Base-by-base conservation (phyloP, 2,797 vertebrate genomes). In the Champsocephalus esox region DNA sequence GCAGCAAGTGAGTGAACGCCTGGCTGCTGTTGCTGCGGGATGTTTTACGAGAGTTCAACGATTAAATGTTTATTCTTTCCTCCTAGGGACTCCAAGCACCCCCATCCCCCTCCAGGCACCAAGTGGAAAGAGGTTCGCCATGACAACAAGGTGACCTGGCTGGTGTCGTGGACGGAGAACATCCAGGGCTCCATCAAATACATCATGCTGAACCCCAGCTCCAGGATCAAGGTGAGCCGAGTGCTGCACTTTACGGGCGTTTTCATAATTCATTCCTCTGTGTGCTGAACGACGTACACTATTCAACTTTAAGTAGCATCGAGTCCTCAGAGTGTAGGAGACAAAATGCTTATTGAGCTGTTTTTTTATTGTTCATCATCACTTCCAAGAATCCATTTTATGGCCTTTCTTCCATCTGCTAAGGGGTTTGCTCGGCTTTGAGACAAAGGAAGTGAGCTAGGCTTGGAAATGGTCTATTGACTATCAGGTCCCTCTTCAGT, bases 181-280 rank as follows among this genome's bases (percentile, higher is more conserved):
- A 99, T 99, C 81, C 98, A 99, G 71, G 98, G 98, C 48, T 98
- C 97, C 57, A 99, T 98, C 89, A 99, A 99, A 84, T 99, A 99
- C 89, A 98, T 99, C 82, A 99, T 99, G 98, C 90, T 99, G 80
- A 99, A 99, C 70, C 97, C 98, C 80, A 99, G 98, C 88, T 99
- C 98, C 24, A 96, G 98, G 90, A 99, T 99, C 91, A 99, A 99
- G 97, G 98, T 98, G 89, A 13, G 67, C 5, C 3, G 16, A 32
- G 41, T 52, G 24, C 12, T 50, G 12, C 9, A 9, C 17, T 3
- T 4, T 5, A 17, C 11, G 1, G 48, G 17, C 34, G 1, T 2
- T 12, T 8, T 58, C 14, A 51, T 1, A 3, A 16, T 0, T 1
- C 12, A 5, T 21, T 21, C 8, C 21, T 28, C 16, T 60, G 46